Percentiles rank a stretch among this genome's conserved stretches.
Conservation (phyloP, 2,113 vertebrate species). For the Lamprotornis superbus region DNA sequence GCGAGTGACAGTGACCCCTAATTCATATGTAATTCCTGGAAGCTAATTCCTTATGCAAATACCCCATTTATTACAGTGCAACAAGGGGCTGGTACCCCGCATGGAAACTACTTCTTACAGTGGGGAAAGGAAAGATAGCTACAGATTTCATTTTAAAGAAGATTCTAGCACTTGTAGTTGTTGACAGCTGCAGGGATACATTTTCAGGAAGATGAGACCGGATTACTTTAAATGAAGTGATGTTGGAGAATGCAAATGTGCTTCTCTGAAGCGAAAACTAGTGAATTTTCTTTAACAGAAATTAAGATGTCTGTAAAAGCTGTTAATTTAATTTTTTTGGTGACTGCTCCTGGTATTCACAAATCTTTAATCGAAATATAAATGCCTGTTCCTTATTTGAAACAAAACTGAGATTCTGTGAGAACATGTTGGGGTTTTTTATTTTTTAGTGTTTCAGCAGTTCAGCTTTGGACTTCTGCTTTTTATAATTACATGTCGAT, state of each 20-base stretch:
- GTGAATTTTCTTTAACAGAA: slow-evolving; percentile 45
- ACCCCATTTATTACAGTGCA: slow-evolving; percentile 22
- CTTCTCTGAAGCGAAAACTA: slow-evolving; percentile 45
- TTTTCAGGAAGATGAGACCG: background rate
- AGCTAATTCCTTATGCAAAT: slow-evolving; percentile 77
- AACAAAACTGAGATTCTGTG: background rate
- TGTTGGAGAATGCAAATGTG: slow-evolving; percentile 36
- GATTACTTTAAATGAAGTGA: slow-evolving; percentile 26
- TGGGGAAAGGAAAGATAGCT: background rate
- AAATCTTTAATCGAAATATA: background rate
- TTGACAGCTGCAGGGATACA: background rate
- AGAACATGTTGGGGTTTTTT: background rate
- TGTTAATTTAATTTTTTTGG: background rate
- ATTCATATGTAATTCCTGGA: slow-evolving; percentile 74
- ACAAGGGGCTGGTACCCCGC: background rate
- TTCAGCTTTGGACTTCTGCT: background rate
- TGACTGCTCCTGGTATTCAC: background rate
- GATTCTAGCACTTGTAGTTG: slow-evolving; percentile 1
- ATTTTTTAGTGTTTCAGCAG: background rate
- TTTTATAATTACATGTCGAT: background rate
- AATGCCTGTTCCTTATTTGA: background rate
- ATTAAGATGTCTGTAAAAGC: slow-evolving; percentile 38
- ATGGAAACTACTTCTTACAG: background rate
- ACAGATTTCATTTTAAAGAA: background rate
- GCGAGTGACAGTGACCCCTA: slow-evolving; percentile 28